Conservation (phyloP, 2,113 vertebrate species). For the Arizona elegans region DNA sequence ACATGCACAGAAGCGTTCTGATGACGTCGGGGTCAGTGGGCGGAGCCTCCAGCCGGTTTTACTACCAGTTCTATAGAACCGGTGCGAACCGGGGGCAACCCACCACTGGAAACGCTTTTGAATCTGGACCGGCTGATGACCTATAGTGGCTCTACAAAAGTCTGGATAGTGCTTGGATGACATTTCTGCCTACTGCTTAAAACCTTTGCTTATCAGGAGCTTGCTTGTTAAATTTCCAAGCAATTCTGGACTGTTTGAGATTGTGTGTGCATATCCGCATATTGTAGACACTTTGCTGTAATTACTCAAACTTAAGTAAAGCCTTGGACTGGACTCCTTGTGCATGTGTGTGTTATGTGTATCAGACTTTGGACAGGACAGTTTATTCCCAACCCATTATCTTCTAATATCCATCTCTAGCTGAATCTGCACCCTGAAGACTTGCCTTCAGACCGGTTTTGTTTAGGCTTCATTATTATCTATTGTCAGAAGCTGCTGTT, state of each 20-base stretch:
- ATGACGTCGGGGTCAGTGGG: too few species aligned
- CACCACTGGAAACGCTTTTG: not conserved
- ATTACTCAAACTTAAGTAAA: not conserved
- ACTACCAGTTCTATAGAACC: too few species aligned
- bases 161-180: not conserved
- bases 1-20: too few species aligned
- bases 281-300: not conserved
- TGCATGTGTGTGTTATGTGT: not conserved
- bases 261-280: not conserved
- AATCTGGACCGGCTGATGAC: not conserved
- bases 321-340: not conserved
- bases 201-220: not conserved
- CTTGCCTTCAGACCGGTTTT: not conserved
- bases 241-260: not conserved
- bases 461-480: too few species aligned
- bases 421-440: not conserved
- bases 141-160: not conserved
- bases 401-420: not conserved
- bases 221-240: not conserved
- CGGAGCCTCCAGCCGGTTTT: too few species aligned
- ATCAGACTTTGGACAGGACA: not conserved
- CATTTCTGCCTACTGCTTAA: not conserved
- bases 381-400: not conserved
- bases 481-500: not conserved
- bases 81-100: too few species aligned